Conservation (phyloP, 1,140 invertebrate genomes). For the Cherax quadricarinatus region DNA sequence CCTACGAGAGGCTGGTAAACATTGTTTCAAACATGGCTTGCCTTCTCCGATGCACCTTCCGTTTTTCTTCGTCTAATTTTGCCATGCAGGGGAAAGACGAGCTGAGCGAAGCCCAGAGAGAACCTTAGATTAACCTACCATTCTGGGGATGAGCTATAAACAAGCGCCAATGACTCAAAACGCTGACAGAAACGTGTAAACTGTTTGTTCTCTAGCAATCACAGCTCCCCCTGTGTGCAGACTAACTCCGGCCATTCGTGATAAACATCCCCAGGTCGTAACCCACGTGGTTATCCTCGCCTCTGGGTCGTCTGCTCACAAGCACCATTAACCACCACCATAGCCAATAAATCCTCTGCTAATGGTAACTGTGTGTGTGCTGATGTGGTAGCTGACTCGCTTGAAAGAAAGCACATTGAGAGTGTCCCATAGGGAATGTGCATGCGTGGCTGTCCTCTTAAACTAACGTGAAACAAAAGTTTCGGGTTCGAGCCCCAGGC, state of each 20-base stretch:
- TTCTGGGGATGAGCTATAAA: slow-evolving; percentile 48
- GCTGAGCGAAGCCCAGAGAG: slow-evolving; percentile 40
- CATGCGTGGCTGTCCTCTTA: not conserved
- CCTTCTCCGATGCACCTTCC: not conserved
- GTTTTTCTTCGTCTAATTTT: not conserved
- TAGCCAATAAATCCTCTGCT: slow-evolving; percentile 12
- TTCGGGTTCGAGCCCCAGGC: too few species aligned
- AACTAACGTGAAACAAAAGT: too few species aligned
- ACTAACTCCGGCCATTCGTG: slow-evolving; percentile 42
- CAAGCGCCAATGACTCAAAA: slow-evolving; percentile 67
- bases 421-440: not conserved
- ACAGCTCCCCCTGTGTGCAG: slow-evolving; percentile 50
- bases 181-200: slow-evolving; percentile 62
- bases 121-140: slow-evolving; percentile 32
- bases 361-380: slow-evolving; percentile 46
- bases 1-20: slow-evolving; percentile 54
- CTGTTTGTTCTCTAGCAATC: slow-evolving; percentile 65
- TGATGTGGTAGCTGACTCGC: slow-evolving; percentile 49
- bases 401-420: slow-evolving; percentile 23
- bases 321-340: not conserved
- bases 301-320: not conserved
- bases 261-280: slow-evolving; percentile 46
- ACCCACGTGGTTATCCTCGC: slow-evolving; percentile 7
- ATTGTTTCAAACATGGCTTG: slow-evolving; percentile 20
- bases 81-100: not conserved